Evolutionary conservation across 2,797 vertebrate genomes (phyloP).

Genomic region (Chelmon rostratus): DNA sequence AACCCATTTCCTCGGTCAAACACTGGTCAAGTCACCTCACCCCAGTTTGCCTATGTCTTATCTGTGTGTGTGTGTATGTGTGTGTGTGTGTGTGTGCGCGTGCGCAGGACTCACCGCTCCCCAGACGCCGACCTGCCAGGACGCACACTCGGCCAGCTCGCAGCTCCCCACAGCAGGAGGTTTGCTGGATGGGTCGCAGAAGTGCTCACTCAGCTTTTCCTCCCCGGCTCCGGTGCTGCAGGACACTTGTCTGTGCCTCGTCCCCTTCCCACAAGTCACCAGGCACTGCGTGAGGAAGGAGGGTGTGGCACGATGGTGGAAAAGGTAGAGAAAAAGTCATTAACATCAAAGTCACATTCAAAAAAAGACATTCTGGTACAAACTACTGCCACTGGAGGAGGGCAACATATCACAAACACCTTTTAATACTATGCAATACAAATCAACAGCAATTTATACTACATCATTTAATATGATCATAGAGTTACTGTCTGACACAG

Average conservation of each 20-base stretch:
- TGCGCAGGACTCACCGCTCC: slow-evolving; percentile 89
- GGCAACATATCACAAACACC: neutral
- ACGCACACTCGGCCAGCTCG: slow-evolving; percentile 90
- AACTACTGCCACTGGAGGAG: neutral
- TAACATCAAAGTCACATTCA: neutral
- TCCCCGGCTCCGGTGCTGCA: slow-evolving; percentile 85
- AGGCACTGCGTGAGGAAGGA: slow-evolving; percentile 84
- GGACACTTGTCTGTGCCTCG: slow-evolving; percentile 89
- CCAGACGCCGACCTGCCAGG: slow-evolving; percentile 95
- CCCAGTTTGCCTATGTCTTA: slow-evolving; percentile 28
- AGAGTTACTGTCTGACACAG: neutral
- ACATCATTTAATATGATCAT: neutral
- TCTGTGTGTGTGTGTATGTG: slow-evolving; percentile 22
- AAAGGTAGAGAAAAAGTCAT: neutral
- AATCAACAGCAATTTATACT: neutral
- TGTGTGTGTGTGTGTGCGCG: slow-evolving; percentile 28
- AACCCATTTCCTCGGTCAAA: slow-evolving; percentile 70
- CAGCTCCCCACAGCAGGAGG: slow-evolving; percentile 87
- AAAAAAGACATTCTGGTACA: neutral
- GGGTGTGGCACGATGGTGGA: neutral
- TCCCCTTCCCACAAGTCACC: slow-evolving; percentile 94
- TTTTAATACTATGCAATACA: neutral
- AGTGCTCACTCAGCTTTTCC: slow-evolving; percentile 88
- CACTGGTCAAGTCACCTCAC: slow-evolving; percentile 46
- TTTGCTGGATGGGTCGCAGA: slow-evolving; percentile 88